Conservation (phyloP, 1,140 invertebrate species). For the Pygmarrhopalites habei region DNA sequence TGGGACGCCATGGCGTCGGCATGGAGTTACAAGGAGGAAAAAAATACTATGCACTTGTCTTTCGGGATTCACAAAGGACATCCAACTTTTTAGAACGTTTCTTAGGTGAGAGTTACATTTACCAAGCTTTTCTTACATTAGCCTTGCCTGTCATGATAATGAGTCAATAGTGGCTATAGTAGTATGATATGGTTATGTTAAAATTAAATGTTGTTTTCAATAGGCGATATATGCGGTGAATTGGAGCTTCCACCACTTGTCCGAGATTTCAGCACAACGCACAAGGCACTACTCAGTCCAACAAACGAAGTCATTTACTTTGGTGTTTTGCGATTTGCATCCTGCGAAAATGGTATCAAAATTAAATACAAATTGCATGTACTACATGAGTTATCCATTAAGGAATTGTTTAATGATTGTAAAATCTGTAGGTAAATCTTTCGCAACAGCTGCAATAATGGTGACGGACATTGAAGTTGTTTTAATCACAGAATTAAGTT, state of each 20-base stretch:
- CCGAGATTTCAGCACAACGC: constrained; percentile 35
- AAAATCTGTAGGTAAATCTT: too few species aligned
- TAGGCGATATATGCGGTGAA: constrained; percentile 29
- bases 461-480: constrained; percentile 32
- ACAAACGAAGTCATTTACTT: constrained; percentile 31
- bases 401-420: too few species aligned
- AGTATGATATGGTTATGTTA: not conserved
- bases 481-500: constrained; percentile 25
- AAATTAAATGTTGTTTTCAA: constrained; percentile 5
- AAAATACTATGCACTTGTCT: constrained; percentile 34
- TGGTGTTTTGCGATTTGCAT: constrained; percentile 29
- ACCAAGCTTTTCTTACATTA: not conserved
- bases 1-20: constrained; percentile 36
- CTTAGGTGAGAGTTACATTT: constrained; percentile 4
- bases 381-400: too few species aligned
- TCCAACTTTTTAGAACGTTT: constrained; percentile 34
- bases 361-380: too few species aligned
- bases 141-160: not conserved
- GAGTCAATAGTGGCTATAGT: not conserved
- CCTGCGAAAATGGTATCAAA: constrained; percentile 31
- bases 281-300: constrained; percentile 32
- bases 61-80: constrained; percentile 29
- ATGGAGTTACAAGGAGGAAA: constrained; percentile 26
- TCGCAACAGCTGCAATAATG: constrained; percentile 26
- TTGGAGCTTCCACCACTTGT: constrained; percentile 31